These are phyloP conservation scores for Misgurnus anguillicaudatus DNA, from an alignment of 2,113 vertebrate species.

Conservation along the genomic window DNA sequence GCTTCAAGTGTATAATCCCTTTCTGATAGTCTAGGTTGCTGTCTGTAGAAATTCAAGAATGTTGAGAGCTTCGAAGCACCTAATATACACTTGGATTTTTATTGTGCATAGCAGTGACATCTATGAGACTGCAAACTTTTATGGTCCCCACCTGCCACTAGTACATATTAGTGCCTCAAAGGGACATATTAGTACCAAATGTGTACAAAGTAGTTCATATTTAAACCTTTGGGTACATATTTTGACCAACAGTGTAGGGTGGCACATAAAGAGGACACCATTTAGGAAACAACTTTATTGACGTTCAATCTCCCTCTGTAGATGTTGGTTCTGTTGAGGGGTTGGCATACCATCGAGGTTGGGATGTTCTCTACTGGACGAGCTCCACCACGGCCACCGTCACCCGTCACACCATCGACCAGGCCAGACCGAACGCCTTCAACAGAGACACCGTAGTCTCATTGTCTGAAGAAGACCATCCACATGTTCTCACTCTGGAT, in stretches of 20 bases:
- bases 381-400: conserved; percentile 84
- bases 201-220: too few species aligned
- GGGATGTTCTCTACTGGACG: conserved; percentile 88
- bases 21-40: too few species aligned
- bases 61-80: background rate
- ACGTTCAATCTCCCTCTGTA: conserved; percentile 51
- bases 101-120: too few species aligned
- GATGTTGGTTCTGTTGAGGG: conserved; percentile 89
- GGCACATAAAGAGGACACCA: too few species aligned
- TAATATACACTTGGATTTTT: background rate
- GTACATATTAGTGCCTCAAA: too few species aligned
- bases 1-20: too few species aligned
- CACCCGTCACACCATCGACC: conserved; percentile 83
- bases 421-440: conserved; percentile 76
- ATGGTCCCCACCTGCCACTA: too few species aligned
- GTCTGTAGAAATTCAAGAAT: background rate
- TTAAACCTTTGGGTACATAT: too few species aligned
- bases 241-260: too few species aligned
- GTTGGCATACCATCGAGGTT: conserved; percentile 83
- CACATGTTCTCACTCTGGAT: conserved; percentile 81
- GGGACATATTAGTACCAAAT: too few species aligned
- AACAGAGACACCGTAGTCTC: conserved; percentile 77
- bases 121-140: too few species aligned
- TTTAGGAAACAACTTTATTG: background rate
- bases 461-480: conserved; percentile 85